Evolutionary conservation across 2,888 invertebrate genomes (phyloP).

Genomic region (Metopia argyrocephala): DNA sequence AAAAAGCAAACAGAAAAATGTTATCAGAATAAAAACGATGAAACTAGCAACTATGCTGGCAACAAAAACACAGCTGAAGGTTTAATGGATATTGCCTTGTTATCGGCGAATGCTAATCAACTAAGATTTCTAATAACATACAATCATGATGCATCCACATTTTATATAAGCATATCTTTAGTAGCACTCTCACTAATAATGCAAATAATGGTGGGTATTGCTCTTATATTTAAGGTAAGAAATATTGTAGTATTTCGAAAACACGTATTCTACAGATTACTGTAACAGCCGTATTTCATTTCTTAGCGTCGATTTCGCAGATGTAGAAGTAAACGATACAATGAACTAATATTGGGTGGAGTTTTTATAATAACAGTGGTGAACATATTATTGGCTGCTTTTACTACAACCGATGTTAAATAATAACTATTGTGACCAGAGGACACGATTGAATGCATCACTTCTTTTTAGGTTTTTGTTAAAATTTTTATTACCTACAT

Average conservation of each 20-base stretch:
- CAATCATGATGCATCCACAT: slow-evolving; percentile 81
- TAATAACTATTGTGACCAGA: slow-evolving; percentile 6
- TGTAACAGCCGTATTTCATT: neutral
- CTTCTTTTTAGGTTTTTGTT: neutral
- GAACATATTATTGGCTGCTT: slow-evolving; percentile 83
- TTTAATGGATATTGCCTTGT: slow-evolving; percentile 85
- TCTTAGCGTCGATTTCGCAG: slow-evolving; percentile 73
- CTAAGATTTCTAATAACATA: slow-evolving; percentile 83
- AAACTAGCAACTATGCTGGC: slow-evolving; percentile 70
- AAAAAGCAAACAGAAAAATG: slow-evolving; percentile 6
- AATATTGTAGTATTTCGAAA: neutral
- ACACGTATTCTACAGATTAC: neutral
- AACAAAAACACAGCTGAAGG: slow-evolving; percentile 77
- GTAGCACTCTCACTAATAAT: slow-evolving; percentile 82
- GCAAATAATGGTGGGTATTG: slow-evolving; percentile 83
- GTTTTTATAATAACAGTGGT: slow-evolving; percentile 84
- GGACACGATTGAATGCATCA: neutral
- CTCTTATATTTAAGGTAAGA: slow-evolving; percentile 82
- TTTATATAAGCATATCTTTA: slow-evolving; percentile 80
- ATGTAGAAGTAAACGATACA: slow-evolving; percentile 78
- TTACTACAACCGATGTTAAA: slow-evolving; percentile 73
- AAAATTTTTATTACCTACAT: no score
- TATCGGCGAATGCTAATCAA: slow-evolving; percentile 86
- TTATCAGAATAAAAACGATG: slow-evolving; percentile 5
- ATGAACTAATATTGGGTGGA: slow-evolving; percentile 82